Percentiles rank a stretch among this genome's conserved stretches.
Conservation (phyloP, 2,113 vertebrate species). For the Fulmarus glacialis region DNA sequence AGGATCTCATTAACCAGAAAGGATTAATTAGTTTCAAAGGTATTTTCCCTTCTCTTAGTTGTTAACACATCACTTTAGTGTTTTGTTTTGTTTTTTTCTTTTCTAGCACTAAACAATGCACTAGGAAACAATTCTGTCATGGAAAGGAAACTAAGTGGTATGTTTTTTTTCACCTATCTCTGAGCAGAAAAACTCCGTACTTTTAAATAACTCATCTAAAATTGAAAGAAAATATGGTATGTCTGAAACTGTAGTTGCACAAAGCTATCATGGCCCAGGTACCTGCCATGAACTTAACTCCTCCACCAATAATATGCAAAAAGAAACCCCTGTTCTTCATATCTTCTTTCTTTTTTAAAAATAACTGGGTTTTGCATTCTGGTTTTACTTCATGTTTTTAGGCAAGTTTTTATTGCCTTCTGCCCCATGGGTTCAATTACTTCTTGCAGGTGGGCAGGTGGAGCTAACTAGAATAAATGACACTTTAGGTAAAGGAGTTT, state of each 20-base stretch:
- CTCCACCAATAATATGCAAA: background rate
- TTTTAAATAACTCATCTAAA: background rate
- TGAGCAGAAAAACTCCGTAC: background rate
- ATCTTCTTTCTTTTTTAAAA: background rate
- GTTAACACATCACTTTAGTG: background rate
- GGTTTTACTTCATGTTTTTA: background rate
- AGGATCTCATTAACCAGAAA: background rate
- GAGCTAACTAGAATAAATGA: background rate
- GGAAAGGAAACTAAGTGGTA: background rate
- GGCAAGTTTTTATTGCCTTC: background rate
- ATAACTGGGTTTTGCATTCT: background rate
- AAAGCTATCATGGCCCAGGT: background rate
- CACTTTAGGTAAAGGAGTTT: background rate
- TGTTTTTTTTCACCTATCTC: background rate
- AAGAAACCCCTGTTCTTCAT: background rate
- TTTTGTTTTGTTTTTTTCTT: background rate
- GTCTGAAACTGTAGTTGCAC: background rate
- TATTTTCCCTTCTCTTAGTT: background rate
- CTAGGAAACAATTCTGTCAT: background rate
- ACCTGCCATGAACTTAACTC: background rate
- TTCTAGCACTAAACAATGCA: background rate
- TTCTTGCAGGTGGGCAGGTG: background rate
- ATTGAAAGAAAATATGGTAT: background rate
- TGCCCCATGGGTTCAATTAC: background rate
- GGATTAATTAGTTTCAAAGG: background rate